These are phyloP conservation scores for Amblyteles armatorius DNA, from an alignment of 2,888 invertebrate genomes.

Conservation along the genomic window DNA sequence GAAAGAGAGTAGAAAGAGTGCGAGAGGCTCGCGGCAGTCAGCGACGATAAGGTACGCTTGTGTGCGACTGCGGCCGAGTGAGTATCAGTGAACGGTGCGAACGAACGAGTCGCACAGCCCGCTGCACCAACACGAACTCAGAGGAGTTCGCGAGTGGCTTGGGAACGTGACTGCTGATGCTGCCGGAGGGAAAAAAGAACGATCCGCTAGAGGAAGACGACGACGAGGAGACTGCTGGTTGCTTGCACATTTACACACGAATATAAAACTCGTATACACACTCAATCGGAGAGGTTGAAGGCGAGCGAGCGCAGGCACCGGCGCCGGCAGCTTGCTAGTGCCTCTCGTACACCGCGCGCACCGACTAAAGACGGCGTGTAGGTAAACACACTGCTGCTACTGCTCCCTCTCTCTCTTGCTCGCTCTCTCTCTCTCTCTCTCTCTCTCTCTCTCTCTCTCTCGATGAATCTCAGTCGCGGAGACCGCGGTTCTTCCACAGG, in stretches of 20 bases:
- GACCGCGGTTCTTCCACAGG: constrained; percentile 1
- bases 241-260: constrained; percentile 44
- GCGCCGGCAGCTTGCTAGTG: constrained; percentile 58
- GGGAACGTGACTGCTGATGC: constrained; percentile 43
- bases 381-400: constrained; percentile 48
- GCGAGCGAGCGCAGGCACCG: constrained; percentile 54
- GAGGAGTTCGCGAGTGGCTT: constrained; percentile 28
- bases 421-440: background rate
- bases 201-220: constrained; percentile 24
- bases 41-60: constrained; percentile 21
- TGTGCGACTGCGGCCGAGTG: background rate
- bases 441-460: background rate
- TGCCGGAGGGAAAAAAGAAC: constrained; percentile 31
- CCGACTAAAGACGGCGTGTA: constrained; percentile 45
- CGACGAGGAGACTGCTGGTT: constrained; percentile 26
- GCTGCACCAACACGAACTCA: constrained; percentile 15
- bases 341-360: constrained; percentile 40
- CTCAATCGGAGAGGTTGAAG: constrained; percentile 11
- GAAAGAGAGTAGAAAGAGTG: constrained; percentile 10
- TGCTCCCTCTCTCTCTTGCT: background rate
- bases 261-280: constrained; percentile 5
- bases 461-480: constrained; percentile 21
- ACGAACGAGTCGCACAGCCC: constrained; percentile 38
- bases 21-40: constrained; percentile 20
- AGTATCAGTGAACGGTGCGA: constrained; percentile 41